Evolutionary conservation across 2,888 invertebrate species (phyloP), one percentile per base, ranked within the genome.

Genomic region (Sialis fuliginosa): DNA sequence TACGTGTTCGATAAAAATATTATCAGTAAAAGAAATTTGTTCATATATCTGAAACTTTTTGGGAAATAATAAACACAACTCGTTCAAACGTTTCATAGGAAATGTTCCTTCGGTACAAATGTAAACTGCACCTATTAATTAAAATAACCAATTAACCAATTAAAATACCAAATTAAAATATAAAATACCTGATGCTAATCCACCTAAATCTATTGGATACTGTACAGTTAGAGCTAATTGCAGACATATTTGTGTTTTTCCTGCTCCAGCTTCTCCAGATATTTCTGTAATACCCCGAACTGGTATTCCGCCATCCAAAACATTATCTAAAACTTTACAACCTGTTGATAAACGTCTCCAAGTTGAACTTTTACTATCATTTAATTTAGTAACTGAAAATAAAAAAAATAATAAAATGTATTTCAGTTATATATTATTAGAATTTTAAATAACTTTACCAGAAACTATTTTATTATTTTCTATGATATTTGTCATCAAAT

Each of bases 221-320:
- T 84, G 84, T 50, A 75, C 75, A 49, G 72, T 72, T 13, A 83
- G 63, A 34, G 79, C 71, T 32, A 83, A 61, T 63, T 86, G 85
- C 44, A 89, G 65, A 53, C 78, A 81, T 40, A 88, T 58, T 61
- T 89, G 89, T 1, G 87, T 87, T 68, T 89, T 89, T 6, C 88
- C 88, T 54, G 75, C 71, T 10, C 83, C 82, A 66, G 84, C 83
- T 62, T 79, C 77, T n/a, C 88, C 89, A 60, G 74, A 77, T 54
- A 90, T 67, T 69, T 89, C 88, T 48, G 80, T 81, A 45, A 89
- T 70, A 31, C 82, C 79, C 52, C 74, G 72, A 53, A 65, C 65
- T 42, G 76, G 65, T 48, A 87, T 68, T 33, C 89, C 89, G 48
- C 86, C 86, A 53, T 65, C 62, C 31, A 47, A 42, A 22, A 82